Evolutionary conservation across 2,888 invertebrate genomes (phyloP), one percentile per base, ranked within the genome.

Genomic region (Cheilosia pagana): DNA sequence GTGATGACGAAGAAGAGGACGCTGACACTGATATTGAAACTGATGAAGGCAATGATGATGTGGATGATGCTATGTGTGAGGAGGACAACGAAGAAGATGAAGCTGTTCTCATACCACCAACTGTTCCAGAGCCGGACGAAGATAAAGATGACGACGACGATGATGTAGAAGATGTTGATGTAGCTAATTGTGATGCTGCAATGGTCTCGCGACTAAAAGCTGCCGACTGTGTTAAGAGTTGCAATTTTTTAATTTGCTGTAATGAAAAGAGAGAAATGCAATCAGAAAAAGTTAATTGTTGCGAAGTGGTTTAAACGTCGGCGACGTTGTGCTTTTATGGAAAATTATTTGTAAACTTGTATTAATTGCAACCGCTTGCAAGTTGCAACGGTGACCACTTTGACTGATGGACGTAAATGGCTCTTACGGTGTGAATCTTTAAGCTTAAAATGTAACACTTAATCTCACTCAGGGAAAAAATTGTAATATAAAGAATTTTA

Each of bases 241-340:
- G 92, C 85, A 92, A 89, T 88, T 92, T 91, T 89, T 91, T 90
- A 87, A 92, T 91, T 92, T 92, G 92, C 92, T 92, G 90, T 79
- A 74, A 70, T 50, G 68, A 65, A 65, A 83, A 53, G 43, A 50
- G n/a, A 35, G 25, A n/a, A 31, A 19, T 31, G 57, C 65, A 52
- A 53, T 16, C 14, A 60, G 50, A 4, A 60, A 57, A 76, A 60
- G 7, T 35, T 31, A 55, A 68, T 76, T 60, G 4, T 28, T 23
- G 14, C 19, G n/a, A 62, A 53, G 41, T 39, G 39, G 19, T 31
- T 19, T 19, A 4, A 41, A 43, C 8, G n/a, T 31, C 53, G 7
- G 14, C 16, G 43, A 12, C 35, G 35, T 35, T 12, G 35, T 35
- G 12, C 10, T 12, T 35, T 3, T 35, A 12, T 12, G 12, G 35